Percentiles rank a stretch among this genome's conserved stretches.
phyloP scores from a whole-genome alignment of 2,797 vertebrate species.

The Cossypha dichroa region DNA sequence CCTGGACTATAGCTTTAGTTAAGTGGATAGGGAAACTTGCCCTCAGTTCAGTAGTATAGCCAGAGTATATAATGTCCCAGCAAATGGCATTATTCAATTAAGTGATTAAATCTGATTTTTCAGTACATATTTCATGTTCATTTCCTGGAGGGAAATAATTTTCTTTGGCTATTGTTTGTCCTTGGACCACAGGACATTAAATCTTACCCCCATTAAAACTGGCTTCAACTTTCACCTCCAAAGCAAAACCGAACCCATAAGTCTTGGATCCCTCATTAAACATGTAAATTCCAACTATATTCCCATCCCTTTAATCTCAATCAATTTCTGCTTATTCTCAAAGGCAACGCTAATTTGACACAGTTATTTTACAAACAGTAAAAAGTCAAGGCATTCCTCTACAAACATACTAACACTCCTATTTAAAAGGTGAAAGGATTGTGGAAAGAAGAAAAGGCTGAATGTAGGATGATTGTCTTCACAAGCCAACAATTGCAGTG shows the following conservation, averaged over 20 bases:
- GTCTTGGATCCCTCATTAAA: neutral
- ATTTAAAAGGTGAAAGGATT: neutral
- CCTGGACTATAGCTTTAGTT: neutral
- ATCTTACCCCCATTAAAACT: accelerated
- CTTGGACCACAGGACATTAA: neutral
- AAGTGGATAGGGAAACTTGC: accelerated
- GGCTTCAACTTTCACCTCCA: neutral
- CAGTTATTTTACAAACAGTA: neutral
- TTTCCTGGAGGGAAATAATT: neutral
- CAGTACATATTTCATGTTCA: neutral
- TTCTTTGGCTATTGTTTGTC: neutral
- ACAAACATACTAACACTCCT: neutral
- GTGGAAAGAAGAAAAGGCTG: neutral
- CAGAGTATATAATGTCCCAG: neutral
- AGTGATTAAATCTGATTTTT: neutral
- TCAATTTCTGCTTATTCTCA: neutral
- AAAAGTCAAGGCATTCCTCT: neutral
- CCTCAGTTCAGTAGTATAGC: neutral
- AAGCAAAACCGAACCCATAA: neutral
- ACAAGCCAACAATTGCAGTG: neutral
- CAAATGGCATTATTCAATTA: neutral
- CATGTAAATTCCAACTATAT: neutral
- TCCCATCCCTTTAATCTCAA: neutral
- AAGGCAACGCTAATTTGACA: neutral
- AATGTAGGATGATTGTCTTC: neutral